Evolutionary conservation across 2,113 vertebrate genomes (phyloP), one percentile per base, ranked within the genome.

Genomic region (Aegotheles bennettii): DNA sequence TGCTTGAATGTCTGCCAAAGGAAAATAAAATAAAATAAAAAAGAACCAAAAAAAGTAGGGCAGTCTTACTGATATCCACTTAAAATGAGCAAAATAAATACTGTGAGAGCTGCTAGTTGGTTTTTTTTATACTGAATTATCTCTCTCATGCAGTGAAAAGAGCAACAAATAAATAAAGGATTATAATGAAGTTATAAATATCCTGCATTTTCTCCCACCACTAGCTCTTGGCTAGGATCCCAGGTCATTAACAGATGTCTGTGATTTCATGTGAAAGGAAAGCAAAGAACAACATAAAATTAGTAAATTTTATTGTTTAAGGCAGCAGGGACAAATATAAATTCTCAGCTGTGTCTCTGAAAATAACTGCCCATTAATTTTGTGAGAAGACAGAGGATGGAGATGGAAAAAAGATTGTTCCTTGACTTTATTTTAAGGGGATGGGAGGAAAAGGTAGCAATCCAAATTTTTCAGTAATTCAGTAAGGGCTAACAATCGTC

Each of bases 171-270:
- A 94, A 95, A 82, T 26, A 71, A 45, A 3, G 18, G 70, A 73
- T 63, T 77, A 77, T 77, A 94, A 94, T 73, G 84, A 95, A 95
- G 89, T 85, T 95, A 95, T 91, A 94, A 95, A 96, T 97, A 93
- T 70, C 74, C 81, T 61, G 42, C 65, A 69, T 84, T 85, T 93
- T 96, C 78, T 85, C 81, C 67, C 57, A 85, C 53, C 4, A 2
- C 67, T 82, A 77, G 70, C 67, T 87, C 59, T 93, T 97, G 96
- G 95, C 96, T 79, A 53, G 47, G 36, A 84, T 94, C 91, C 95
- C 91, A 95, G 84, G 78, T 80, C 87, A 95, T 95, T 87, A 94
- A 89, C 0, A 2, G 81, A 97, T 89, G 94, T 95, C 94, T 94
- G 51, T 54, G 67, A 90, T 73, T 90, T 60, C 87, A 85, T 87